phyloP scores from a whole-genome alignment of 2,113 vertebrate genomes.

The Lophochroa leadbeateri region DNA sequence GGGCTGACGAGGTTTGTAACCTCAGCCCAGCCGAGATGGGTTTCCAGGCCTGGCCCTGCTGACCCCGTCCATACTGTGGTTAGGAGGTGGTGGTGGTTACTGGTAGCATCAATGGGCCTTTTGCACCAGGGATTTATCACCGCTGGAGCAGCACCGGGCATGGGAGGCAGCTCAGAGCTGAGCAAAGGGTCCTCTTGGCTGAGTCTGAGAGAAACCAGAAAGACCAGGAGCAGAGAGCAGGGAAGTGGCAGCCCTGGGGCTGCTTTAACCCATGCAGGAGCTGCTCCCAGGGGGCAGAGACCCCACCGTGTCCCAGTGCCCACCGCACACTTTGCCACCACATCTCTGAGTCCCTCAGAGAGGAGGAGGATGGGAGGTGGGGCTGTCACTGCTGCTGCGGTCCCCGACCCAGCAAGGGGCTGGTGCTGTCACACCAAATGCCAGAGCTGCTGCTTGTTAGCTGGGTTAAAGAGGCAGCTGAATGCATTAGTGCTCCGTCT shows the following conservation, averaged over 20 bases:
- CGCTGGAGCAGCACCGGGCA: background rate
- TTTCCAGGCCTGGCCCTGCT: background rate
- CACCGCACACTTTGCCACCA: rapidly evolving
- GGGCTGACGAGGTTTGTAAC: background rate
- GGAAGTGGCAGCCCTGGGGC: background rate
- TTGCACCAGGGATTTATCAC: background rate
- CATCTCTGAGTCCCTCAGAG: background rate
- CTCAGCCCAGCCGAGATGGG: background rate
- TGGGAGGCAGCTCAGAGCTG: rapidly evolving
- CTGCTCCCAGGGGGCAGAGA: background rate
- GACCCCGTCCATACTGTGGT: rapidly evolving
- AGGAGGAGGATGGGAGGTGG: rapidly evolving
- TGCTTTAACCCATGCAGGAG: background rate
- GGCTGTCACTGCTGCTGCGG: rapidly evolving
- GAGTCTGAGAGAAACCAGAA: background rate
- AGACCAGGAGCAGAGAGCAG: background rate
- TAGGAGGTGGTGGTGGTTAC: background rate
- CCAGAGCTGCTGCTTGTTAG: too few species aligned
- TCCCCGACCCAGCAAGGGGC: rapidly evolving
- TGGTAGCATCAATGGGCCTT: background rate
- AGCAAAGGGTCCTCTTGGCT: background rate
- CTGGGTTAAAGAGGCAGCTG: background rate
- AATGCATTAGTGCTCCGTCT: background rate
- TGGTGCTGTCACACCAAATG: background rate
- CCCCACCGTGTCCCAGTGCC: background rate